Conservation (phyloP, 1,140 invertebrate genomes). For the Macrostomum lignano region DNA sequence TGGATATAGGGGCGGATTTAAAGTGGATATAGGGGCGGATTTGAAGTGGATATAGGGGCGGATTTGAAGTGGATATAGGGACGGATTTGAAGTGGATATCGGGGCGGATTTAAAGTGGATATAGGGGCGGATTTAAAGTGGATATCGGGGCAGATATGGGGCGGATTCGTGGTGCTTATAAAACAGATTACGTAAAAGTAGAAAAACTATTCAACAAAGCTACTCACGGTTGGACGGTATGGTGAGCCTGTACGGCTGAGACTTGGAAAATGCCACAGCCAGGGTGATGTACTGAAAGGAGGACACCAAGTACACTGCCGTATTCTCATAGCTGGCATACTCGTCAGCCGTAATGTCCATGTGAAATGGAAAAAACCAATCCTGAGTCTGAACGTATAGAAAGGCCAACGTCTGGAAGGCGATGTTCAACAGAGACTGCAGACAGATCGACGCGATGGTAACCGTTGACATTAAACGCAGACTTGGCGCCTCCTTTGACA, state of each 20-base stretch:
- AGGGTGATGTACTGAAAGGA: slow-evolving; percentile 63
- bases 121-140: no score
- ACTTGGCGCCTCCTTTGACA: slow-evolving; percentile 37
- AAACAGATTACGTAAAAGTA: no score
- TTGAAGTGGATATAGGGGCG: no score
- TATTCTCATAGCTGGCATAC: slow-evolving; percentile 27
- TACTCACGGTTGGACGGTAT: slow-evolving; percentile 43
- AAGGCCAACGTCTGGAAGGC: slow-evolving; percentile 38
- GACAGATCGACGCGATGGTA: slow-evolving; percentile 30
- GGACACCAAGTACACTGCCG: slow-evolving; percentile 45
- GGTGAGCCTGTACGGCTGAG: slow-evolving; percentile 52
- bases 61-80: no score
- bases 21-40: no score
- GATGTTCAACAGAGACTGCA: slow-evolving; percentile 42
- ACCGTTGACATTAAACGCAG: slow-evolving; percentile 33
- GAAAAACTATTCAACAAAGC: slow-evolving; percentile 6
- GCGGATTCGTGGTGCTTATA: no score
- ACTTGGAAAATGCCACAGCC: slow-evolving; percentile 57
- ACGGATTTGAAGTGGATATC: no score
- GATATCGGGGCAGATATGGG: no score
- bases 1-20: no score
- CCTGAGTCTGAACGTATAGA: slow-evolving; percentile 35
- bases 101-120: no score
- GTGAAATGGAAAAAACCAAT: no score
- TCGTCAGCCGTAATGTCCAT: no score